phyloP scores from a whole-genome alignment of 2,888 invertebrate species.

The Luperina testacea region DNA sequence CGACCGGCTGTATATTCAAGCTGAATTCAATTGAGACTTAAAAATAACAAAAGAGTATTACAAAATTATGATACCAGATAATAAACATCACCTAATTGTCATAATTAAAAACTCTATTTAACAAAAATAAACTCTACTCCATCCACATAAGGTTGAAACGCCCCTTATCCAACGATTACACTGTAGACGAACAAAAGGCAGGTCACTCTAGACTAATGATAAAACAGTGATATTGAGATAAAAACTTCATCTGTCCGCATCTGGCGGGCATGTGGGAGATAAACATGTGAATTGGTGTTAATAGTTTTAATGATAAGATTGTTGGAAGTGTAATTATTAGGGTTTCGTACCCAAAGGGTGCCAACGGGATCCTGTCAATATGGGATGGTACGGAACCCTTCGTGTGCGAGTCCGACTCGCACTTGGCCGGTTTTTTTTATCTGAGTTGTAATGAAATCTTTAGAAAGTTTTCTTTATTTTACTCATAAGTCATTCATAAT shows the following conservation, averaged over 20 bases:
- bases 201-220: conserved; percentile 47
- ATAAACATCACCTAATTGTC: conserved; percentile 16
- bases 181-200: conserved; percentile 17
- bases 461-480: too few species aligned
- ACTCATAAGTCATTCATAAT: too few species aligned
- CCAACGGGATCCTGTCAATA: too few species aligned
- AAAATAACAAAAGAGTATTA: neutral
- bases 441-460: too few species aligned
- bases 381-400: too few species aligned
- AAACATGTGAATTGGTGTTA: conserved; percentile 5
- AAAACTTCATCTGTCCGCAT: conserved; percentile 48
- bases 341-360: neutral
- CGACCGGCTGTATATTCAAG: too few species aligned
- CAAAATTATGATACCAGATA: neutral
- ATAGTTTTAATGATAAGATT: conserved; percentile 32
- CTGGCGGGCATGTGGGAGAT: conserved; percentile 48
- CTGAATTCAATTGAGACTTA: neutral
- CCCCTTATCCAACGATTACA: neutral
- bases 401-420: too few species aligned
- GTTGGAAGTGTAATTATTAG: neutral
- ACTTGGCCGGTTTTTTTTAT: too few species aligned
- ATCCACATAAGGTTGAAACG: conserved; percentile 8
- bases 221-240: conserved; percentile 33
- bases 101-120: conserved; percentile 9
- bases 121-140: conserved; percentile 18